A percentile compares a stretch with the other conserved stretches of the same genome.
These are phyloP conservation scores for Styela clava DNA, from an alignment of 23 tunicate species.

Conservation along the genomic window DNA sequence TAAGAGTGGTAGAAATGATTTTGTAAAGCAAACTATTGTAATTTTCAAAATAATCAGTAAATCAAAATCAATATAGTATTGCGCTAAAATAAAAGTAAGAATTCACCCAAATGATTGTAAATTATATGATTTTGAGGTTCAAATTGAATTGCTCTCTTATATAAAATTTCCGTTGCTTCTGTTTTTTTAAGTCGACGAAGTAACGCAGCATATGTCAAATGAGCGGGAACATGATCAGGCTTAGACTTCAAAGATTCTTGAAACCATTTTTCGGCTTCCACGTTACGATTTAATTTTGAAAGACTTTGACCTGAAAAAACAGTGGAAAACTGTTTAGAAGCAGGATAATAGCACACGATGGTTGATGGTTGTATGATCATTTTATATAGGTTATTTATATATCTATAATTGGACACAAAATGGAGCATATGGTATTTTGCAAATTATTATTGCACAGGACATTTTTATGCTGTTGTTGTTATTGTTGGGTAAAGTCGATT, in stretches of 20 bases:
- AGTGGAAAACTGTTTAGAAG: too few species aligned
- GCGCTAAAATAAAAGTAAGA: too few species aligned
- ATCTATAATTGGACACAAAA: neutral
- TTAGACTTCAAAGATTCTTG: conserved; percentile 45
- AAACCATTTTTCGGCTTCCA: conserved; percentile 58
- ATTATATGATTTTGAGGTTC: conserved; percentile 28
- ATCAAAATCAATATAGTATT: too few species aligned
- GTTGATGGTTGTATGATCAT: neutral
- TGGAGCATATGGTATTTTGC: too few species aligned
- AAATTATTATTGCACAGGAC: too few species aligned
- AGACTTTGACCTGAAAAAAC: conserved; percentile 56
- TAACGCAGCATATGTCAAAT: conserved; percentile 64
- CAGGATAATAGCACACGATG: neutral
- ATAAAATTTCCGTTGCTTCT: conserved; percentile 30
- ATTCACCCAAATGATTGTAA: conserved; percentile 60
- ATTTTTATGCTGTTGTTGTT: too few species aligned
- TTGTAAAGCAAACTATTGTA: too few species aligned
- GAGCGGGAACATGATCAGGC: conserved; percentile 75
- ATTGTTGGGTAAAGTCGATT: too few species aligned
- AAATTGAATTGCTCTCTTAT: conserved; percentile 34
- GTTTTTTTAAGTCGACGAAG: conserved; percentile 17
- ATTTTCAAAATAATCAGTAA: too few species aligned
- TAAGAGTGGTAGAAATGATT: too few species aligned
- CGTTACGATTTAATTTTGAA: conserved; percentile 26
- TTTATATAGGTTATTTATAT: neutral